Evolutionary conservation across 2,888 invertebrate species (phyloP).

Genomic region (Microctonus hyperodae): DNA sequence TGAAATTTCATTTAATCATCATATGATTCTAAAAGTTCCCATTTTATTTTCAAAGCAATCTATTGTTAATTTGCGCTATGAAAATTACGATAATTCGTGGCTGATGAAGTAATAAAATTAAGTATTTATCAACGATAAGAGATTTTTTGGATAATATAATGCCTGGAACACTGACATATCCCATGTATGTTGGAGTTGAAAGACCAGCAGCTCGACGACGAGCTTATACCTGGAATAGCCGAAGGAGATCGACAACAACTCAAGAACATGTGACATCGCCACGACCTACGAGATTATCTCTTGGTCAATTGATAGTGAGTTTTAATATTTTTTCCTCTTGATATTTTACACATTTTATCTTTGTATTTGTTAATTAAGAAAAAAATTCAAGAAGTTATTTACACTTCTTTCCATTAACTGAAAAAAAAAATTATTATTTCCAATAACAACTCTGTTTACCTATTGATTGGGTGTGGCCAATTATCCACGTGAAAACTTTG

Average conservation of each 20-base stretch:
- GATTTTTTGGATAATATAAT: conserved; percentile 44
- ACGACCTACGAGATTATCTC: conserved; percentile 50
- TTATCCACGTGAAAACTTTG: background rate
- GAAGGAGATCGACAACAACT: conserved; percentile 43
- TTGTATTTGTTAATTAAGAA: background rate
- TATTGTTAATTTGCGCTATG: background rate
- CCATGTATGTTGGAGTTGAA: conserved; percentile 58
- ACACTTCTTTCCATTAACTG: background rate
- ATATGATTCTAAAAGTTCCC: background rate
- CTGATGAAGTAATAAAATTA: background rate
- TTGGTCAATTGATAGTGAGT: conserved; percentile 50
- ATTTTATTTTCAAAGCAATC: background rate
- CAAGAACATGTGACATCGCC: conserved; percentile 40
- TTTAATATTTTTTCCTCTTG: background rate
- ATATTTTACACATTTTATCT: background rate
- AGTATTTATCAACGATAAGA: too few relatives aligned
- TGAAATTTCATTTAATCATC: background rate
- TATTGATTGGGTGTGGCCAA: conserved; percentile 18
- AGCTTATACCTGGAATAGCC: conserved; percentile 54
- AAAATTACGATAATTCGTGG: background rate
- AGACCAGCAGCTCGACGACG: conserved; percentile 51
- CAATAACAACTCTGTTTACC: background rate
- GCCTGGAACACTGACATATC: conserved; percentile 60
- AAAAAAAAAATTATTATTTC: background rate
- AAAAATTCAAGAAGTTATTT: background rate